Conservation (phyloP, 2,888 invertebrate species). For the Leptura quadrifasciata region DNA sequence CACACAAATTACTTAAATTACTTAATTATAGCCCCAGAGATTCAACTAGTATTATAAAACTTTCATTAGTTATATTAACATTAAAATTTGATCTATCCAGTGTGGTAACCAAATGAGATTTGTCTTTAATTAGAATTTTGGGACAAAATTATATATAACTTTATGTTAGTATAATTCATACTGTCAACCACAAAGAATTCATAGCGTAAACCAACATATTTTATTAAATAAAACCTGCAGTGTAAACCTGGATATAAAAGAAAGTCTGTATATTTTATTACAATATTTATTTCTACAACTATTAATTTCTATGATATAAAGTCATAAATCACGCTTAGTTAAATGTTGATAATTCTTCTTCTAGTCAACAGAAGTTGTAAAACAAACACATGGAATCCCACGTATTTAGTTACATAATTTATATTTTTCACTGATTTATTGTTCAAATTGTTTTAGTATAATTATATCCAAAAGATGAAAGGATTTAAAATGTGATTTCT, state of each 20-base stretch:
- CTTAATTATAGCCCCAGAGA: too few relatives aligned
- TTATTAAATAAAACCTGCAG: neutral
- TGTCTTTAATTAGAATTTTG: too few relatives aligned
- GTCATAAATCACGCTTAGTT: neutral
- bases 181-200: neutral
- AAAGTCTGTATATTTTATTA: neutral
- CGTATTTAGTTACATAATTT: neutral
- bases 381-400: neutral
- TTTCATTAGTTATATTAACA: too few relatives aligned
- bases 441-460: neutral
- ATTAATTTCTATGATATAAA: neutral
- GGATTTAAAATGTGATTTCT: neutral
- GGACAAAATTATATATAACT: neutral
- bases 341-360: neutral
- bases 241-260: neutral
- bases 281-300: neutral
- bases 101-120: too few relatives aligned
- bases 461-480: neutral
- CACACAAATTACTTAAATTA: too few relatives aligned
- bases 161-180: neutral
- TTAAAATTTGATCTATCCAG: too few relatives aligned
- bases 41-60: too few relatives aligned
- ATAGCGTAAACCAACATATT: neutral
- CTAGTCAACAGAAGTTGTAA: neutral
- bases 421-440: conserved; percentile 2